phyloP scores from a whole-genome alignment of 2,888 invertebrate species.

The Apamea epomidion region DNA sequence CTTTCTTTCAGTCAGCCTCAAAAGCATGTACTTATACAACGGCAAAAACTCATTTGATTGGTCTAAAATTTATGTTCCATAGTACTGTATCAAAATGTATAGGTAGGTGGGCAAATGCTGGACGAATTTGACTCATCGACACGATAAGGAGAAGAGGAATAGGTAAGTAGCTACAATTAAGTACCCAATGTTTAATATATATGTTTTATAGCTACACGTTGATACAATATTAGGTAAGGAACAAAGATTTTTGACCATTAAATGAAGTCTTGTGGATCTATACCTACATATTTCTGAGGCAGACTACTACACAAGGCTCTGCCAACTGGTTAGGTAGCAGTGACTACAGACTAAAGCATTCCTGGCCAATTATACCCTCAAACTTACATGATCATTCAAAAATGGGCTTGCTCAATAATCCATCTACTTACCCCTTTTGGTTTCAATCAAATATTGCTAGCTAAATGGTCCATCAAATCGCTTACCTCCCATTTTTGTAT shows the following conservation, averaged over 20 bases:
- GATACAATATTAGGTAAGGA: not conserved
- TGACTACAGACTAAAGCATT: not conserved
- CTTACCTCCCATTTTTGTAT: not conserved
- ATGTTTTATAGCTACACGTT: not conserved
- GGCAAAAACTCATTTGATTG: not conserved
- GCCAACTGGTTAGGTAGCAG: not conserved
- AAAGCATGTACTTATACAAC: not conserved
- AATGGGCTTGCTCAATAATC: not conserved
- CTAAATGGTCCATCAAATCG: not conserved
- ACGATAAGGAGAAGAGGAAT: too few species aligned
- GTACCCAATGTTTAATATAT: not conserved
- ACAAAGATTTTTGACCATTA: not conserved
- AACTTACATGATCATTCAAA: constrained; percentile 9
- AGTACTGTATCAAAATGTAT: not conserved
- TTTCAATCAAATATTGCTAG: not conserved
- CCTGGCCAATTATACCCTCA: too few species aligned
- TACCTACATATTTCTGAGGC: not conserved
- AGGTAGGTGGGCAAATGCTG: too few species aligned
- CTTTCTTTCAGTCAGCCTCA: not conserved
- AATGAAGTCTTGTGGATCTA: not conserved
- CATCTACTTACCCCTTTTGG: not conserved
- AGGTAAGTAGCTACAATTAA: not conserved
- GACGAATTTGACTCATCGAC: too few species aligned
- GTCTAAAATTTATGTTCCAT: not conserved
- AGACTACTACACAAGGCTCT: not conserved